Conservation (phyloP, 2,888 invertebrate genomes). For the Opisthograptis luteolata region DNA sequence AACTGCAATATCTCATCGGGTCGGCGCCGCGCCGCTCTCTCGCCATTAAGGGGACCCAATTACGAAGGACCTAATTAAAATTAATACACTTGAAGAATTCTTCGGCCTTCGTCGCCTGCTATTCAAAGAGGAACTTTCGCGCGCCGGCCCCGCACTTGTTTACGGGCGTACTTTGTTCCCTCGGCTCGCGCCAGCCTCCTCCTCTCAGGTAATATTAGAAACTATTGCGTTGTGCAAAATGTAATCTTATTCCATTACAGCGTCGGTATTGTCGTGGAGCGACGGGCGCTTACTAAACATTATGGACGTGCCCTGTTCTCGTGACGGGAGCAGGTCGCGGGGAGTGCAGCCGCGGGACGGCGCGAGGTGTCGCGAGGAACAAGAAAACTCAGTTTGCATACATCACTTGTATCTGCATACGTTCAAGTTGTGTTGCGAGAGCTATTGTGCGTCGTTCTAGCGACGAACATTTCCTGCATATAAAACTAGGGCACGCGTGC, state of each 20-base stretch:
- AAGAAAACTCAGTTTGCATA: too few species aligned
- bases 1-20: slow-evolving; percentile 36
- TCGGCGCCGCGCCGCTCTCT: slow-evolving; percentile 19
- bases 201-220: slow-evolving; percentile 9
- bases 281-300: not conserved
- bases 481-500: not conserved
- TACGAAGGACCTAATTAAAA: slow-evolving; percentile 53
- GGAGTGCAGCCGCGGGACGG: not conserved
- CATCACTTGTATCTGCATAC: too few species aligned
- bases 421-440: not conserved
- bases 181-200: not conserved
- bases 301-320: too few species aligned
- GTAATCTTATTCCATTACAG: not conserved
- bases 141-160: slow-evolving; percentile 15
- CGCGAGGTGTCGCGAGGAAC: too few species aligned
- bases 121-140: slow-evolving; percentile 6
- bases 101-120: slow-evolving; percentile 14
- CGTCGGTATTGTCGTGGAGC: too few species aligned
- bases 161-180: slow-evolving; percentile 17
- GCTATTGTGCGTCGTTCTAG: not conserved
- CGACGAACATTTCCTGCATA: not conserved
- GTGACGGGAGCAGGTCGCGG: too few species aligned
- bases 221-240: not conserved
- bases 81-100: slow-evolving; percentile 46
- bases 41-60: slow-evolving; percentile 41